phyloP scores from a whole-genome alignment of 2,113 vertebrate species.

The Leuciscus idus region DNA sequence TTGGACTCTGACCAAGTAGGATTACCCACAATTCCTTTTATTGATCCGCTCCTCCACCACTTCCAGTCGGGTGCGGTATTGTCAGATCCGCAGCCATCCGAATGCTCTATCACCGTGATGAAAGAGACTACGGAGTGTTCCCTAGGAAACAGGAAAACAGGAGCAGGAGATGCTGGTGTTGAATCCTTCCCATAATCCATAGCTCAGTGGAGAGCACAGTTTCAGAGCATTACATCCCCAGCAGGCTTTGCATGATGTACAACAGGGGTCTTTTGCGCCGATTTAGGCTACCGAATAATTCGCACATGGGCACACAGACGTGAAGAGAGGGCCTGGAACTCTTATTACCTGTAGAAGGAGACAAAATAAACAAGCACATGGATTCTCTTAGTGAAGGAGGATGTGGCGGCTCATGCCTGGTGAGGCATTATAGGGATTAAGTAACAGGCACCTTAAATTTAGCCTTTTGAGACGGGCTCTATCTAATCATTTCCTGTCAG shows the following conservation, averaged over 20 bases:
- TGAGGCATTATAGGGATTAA: slow-evolving; percentile 36
- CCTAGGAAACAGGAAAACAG: slow-evolving; percentile 25
- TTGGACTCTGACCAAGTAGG: not conserved
- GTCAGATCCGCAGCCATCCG: slow-evolving; percentile 25
- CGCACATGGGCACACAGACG: slow-evolving; percentile 40
- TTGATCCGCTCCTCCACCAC: not conserved
- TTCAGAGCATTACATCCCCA: slow-evolving; percentile 42
- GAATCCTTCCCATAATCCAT: slow-evolving; percentile 46
- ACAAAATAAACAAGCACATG: slow-evolving; percentile 1
- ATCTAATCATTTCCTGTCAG: slow-evolving; percentile 28
- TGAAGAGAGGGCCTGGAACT: slow-evolving; percentile 23
- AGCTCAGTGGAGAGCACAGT: slow-evolving; percentile 31
- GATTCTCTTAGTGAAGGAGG: not conserved
- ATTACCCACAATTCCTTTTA: not conserved
- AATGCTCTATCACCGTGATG: slow-evolving; percentile 8
- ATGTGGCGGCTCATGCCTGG: slow-evolving; percentile 8
- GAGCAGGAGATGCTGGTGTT: not conserved
- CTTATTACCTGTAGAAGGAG: not conserved
- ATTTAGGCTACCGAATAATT: slow-evolving; percentile 36
- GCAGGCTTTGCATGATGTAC: slow-evolving; percentile 32
- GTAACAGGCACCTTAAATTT: slow-evolving; percentile 45
- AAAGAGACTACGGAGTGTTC: not conserved
- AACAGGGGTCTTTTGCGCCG: not conserved
- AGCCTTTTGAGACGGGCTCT: slow-evolving; percentile 16
- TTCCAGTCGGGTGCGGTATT: not conserved